Percentiles rank a stretch among this genome's conserved stretches.
Conservation (phyloP, 64 coral and sea anemone genomes). For the Hydrozoanthus tunicans region DNA sequence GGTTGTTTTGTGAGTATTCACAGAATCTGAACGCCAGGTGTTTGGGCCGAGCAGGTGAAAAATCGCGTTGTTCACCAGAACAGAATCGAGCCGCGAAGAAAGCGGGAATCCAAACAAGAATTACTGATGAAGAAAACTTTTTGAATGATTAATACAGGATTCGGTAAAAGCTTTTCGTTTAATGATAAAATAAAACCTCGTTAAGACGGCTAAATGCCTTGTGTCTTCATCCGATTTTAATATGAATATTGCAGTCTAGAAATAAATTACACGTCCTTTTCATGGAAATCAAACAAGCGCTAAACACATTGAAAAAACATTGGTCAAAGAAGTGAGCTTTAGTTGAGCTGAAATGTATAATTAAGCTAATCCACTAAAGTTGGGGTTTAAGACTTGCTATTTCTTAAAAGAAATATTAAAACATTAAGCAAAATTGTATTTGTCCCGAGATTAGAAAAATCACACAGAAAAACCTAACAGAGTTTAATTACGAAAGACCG, state of each 20-base stretch:
- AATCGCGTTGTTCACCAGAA: not conserved
- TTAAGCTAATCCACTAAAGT: slow-evolving; percentile 40
- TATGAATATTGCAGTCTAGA: slow-evolving; percentile 21
- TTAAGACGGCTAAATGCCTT: not conserved
- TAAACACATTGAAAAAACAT: slow-evolving; percentile 10
- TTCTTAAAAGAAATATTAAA: not conserved
- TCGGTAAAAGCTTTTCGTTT: slow-evolving; percentile 29
- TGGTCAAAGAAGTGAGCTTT: slow-evolving; percentile 36
- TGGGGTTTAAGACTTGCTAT: not conserved
- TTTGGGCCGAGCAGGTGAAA: not conserved
- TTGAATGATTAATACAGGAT: slow-evolving; percentile 48
- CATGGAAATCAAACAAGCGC: slow-evolving; percentile 39
- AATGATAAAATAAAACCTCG: slow-evolving; percentile 33
- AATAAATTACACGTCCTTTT: slow-evolving; percentile 47
- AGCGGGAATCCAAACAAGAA: slow-evolving; percentile 50
- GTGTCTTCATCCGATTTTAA: slow-evolving; percentile 30
- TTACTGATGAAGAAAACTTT: slow-evolving; percentile 23
- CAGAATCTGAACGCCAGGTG: slow-evolving; percentile 1
- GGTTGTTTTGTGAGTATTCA: no score
- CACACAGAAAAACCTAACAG: slow-evolving; percentile 15
- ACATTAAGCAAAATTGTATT: slow-evolving; percentile 14
- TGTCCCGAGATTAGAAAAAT: slow-evolving; percentile 3
- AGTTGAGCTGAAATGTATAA: slow-evolving; percentile 50
- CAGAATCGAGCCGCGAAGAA: slow-evolving; percentile 5
- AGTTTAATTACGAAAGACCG: slow-evolving; percentile 58